Evolutionary conservation across 2,113 vertebrate species (phyloP).

Genomic region (Blennius ocellaris): DNA sequence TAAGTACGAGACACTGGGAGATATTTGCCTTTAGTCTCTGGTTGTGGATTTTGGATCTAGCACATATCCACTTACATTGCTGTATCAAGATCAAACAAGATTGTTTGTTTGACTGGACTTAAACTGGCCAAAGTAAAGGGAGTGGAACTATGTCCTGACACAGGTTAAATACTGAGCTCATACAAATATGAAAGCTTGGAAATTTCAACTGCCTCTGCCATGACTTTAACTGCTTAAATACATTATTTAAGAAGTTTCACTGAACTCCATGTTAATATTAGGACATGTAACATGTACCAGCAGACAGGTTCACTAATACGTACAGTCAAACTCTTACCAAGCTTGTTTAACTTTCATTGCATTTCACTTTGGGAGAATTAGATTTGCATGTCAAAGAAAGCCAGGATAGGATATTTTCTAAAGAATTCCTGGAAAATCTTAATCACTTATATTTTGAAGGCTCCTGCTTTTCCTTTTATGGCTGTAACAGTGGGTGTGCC

Average conservation of each 20-base stretch:
- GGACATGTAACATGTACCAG: not conserved
- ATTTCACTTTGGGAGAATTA: no score
- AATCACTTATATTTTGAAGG: no score
- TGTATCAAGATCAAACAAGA: constrained; percentile 58
- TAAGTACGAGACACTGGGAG: constrained; percentile 44
- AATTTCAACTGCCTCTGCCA: constrained; percentile 1
- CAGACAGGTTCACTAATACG: constrained; percentile 1
- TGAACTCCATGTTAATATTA: constrained; percentile 12
- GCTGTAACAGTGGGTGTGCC: no score
- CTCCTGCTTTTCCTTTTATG: no score
- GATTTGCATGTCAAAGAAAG: no score
- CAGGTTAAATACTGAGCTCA: constrained; percentile 28
- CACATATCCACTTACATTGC: constrained; percentile 44
- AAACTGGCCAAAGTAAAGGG: constrained; percentile 27
- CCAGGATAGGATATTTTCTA: no score
- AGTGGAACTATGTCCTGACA: constrained; percentile 33
- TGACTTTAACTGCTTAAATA: not conserved
- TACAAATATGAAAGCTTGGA: constrained; percentile 18
- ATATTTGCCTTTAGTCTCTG: constrained; percentile 53
- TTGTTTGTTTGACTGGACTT: constrained; percentile 40
- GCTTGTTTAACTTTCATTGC: no score
- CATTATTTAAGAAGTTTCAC: not conserved
- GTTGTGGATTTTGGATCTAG: constrained; percentile 48
- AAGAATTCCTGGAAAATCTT: no score
- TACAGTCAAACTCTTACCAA: no score